Base-by-base conservation (phyloP, 2,888 invertebrate genomes). In the Cataglyphis cursor region DNA sequence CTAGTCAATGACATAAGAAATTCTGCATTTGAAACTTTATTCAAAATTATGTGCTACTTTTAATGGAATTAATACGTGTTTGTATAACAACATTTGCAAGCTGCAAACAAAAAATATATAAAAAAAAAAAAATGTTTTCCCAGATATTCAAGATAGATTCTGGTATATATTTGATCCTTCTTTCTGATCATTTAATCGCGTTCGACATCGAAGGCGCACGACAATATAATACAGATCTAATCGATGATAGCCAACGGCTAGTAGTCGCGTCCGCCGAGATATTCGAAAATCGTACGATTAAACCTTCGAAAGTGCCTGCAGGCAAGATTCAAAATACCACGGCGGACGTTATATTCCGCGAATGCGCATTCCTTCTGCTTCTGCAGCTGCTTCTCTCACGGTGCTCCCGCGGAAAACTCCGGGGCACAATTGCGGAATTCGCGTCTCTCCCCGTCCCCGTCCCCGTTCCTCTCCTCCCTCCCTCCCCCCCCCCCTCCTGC, bases 201-300 rank as follows among this genome's bases (percentile, higher is more conserved):
- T 44, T 31, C 21, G 73, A 21, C 38, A 15, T 81, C 51, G 74
- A 38, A 35, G 15, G 59, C 35, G 41, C 65, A 68, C 44, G 28
- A 68, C 44, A 68, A 78, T 61, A 61, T 65, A 51, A 62, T 66
- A n/a, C 8, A 51, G 15, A 80, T 51, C 31, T 66, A 78, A 44
- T 18, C 57, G 78, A 44, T 35, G 44, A 70, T 44, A 59, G 78
- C 59, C 78, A 48, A 59, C 48, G 78, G 78, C 59, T 70, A 72
- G 70, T 21, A 9, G 81, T 83, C 84, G 72, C 86, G 72, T 87
- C 61, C 66, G 74, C 73, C 82, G 85, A 90, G 89, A 87, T 90
- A 90, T 89, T 90, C 88, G 88, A 90, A 90, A 90, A 90, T 84
- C 85, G 90, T 87, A 83, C 90, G 89, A 90, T 90, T 90, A 90